Percentiles rank a stretch among this genome's conserved stretches.
phyloP scores from a whole-genome alignment of 2,797 vertebrate species.

The Atherinosoma microstoma region DNA sequence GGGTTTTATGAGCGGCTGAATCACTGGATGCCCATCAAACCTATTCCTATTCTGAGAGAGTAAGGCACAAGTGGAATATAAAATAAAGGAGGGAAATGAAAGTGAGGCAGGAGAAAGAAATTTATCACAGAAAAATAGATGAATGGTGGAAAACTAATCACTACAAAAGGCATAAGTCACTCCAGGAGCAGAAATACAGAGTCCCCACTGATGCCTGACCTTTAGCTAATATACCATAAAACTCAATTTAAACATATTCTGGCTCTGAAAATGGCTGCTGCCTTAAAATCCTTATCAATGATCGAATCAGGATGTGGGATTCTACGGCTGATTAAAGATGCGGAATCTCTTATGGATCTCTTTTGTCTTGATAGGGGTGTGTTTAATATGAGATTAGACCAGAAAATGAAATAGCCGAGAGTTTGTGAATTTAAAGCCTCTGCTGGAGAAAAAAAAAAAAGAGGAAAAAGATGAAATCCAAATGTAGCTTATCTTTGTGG shows the following conservation, averaged over 20 bases:
- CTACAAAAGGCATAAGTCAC: constrained; percentile 35
- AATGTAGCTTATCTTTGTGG: constrained; percentile 52
- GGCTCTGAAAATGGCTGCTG: constrained; percentile 28
- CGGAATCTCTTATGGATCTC: constrained; percentile 15
- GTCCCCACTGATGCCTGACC: constrained; percentile 36
- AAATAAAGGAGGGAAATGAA: constrained; percentile 44
- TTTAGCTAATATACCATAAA: constrained; percentile 51
- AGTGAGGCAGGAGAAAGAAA: constrained; percentile 34
- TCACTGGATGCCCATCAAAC: constrained; percentile 14
- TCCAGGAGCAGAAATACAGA: constrained; percentile 22
- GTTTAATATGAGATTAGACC: constrained; percentile 33
- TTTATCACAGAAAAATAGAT: constrained; percentile 36
- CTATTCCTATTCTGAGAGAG: constrained; percentile 41
- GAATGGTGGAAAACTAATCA: constrained; percentile 39
- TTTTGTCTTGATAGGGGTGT: constrained; percentile 7
- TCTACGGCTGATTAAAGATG: constrained; percentile 36
- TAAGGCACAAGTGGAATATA: constrained; percentile 40
- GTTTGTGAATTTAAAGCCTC: constrained; percentile 38
- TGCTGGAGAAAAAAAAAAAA: constrained; percentile 14
- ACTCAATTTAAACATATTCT: constrained; percentile 35
- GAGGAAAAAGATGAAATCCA: constrained; percentile 23
- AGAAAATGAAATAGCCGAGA: constrained; percentile 35
- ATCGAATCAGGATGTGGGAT: constrained; percentile 13
- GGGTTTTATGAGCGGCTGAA: constrained; percentile 32
- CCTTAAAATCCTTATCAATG: constrained; percentile 37